Conservation (phyloP, 2,113 vertebrate species). For the Sterna hirundo region DNA sequence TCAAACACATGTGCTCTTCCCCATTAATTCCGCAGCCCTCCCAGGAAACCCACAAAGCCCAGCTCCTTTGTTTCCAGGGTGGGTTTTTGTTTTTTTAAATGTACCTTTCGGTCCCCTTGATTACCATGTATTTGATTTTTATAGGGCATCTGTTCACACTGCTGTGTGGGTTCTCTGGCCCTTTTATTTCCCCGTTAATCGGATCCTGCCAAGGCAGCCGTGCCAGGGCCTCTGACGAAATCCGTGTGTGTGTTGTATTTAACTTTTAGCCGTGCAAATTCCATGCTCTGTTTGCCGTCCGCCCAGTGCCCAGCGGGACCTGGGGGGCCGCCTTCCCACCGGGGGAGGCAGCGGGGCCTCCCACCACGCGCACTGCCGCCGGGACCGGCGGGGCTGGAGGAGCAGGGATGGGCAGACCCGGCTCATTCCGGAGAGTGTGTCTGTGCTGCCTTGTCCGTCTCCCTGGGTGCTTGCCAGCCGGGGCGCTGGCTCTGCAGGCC, state of each 20-base stretch:
- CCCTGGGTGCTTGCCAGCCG: accelerated
- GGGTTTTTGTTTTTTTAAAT: constrained; percentile 61
- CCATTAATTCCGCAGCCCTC: constrained; percentile 61
- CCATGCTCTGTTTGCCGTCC: constrained; percentile 58
- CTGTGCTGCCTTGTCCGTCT: accelerated
- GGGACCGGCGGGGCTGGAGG: neutral
- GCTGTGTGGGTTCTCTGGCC: constrained; percentile 39
- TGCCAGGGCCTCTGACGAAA: constrained; percentile 52
- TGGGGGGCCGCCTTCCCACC: neutral
- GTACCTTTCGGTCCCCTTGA: constrained; percentile 48
- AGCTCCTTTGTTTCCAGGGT: constrained; percentile 66
- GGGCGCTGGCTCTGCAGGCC: neutral
- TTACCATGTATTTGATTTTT: constrained; percentile 55
- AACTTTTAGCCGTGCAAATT: constrained; percentile 61
- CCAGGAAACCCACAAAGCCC: constrained; percentile 56
- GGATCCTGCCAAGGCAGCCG: neutral
- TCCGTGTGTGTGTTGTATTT: constrained; percentile 51
- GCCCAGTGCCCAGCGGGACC: neutral
- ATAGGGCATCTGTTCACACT: constrained; percentile 48
- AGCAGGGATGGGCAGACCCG: neutral
- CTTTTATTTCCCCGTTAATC: constrained; percentile 51
- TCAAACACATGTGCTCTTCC: constrained; percentile 67
- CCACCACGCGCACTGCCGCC: neutral
- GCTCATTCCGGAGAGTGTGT: accelerated
- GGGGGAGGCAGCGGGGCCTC: constrained; percentile 6